phyloP scores from a whole-genome alignment of 2,888 invertebrate species.

The Panopea generosa region DNA sequence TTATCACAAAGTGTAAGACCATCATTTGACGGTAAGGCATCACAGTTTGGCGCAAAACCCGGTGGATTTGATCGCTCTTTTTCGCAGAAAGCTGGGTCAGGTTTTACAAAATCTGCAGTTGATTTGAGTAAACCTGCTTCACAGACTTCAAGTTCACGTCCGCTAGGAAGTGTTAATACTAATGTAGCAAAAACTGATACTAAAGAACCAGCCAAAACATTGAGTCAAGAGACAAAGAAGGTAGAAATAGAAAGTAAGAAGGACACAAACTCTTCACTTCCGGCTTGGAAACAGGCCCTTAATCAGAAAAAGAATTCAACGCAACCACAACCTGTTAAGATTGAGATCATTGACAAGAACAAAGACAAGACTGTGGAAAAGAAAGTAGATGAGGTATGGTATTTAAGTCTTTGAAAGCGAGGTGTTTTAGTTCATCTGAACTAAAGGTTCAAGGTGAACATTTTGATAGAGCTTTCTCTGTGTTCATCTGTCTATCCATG shows the following conservation, averaged over 20 bases:
- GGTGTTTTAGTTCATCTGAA: no score
- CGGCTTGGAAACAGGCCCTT: slow-evolving; percentile 70
- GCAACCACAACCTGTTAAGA: slow-evolving; percentile 67
- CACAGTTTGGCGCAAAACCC: slow-evolving; percentile 1
- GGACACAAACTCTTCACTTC: slow-evolving; percentile 9
- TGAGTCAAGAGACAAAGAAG: slow-evolving; percentile 21
- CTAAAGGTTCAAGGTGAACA: no score
- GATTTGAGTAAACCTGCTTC: slow-evolving; percentile 20
- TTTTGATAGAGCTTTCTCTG: no score
- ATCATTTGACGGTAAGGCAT: slow-evolving; percentile 21
- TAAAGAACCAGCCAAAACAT: slow-evolving; percentile 28
- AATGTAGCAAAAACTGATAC: slow-evolving; percentile 21
- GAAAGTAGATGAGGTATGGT: slow-evolving; percentile 60
- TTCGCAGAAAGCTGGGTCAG: slow-evolving; percentile 7
- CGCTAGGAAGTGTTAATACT: slow-evolving; percentile 3
- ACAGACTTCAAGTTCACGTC: slow-evolving; percentile 13
- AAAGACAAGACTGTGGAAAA: slow-evolving; percentile 45
- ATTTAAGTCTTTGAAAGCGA: neutral
- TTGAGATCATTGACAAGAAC: slow-evolving; percentile 79
- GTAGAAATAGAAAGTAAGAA: slow-evolving; percentile 23
- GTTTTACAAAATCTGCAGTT: slow-evolving; percentile 12
- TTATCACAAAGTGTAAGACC: slow-evolving; percentile 12
- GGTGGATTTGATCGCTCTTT: slow-evolving; percentile 13
- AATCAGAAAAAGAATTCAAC: slow-evolving; percentile 36
- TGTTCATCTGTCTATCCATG: no score